Conservation (phyloP, 2,888 invertebrate species). For the Prosopocoilus inquinatus region DNA sequence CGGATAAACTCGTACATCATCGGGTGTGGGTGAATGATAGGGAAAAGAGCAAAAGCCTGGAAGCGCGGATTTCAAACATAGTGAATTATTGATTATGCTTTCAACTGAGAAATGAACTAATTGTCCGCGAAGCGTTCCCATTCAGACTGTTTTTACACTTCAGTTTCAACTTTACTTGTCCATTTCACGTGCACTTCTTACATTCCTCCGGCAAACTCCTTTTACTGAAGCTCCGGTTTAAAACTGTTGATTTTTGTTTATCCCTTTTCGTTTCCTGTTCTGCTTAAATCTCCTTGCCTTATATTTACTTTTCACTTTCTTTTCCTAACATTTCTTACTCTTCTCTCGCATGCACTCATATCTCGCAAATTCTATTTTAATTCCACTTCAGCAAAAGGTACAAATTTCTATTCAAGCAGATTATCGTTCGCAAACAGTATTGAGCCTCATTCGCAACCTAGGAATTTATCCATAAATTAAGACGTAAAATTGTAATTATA, state of each 20-base stretch:
- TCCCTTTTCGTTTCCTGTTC: too few species aligned
- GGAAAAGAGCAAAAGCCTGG: conserved; percentile 35
- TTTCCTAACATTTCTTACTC: too few species aligned
- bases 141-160: conserved; percentile 31
- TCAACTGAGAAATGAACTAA: conserved; percentile 27
- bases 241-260: conserved; percentile 2
- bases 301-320: too few species aligned
- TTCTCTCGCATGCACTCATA: too few species aligned
- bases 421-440: too few species aligned
- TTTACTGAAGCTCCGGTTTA: background rate
- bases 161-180: conserved; percentile 3
- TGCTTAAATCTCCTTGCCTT: too few species aligned
- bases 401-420: too few species aligned
- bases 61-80: conserved; percentile 45
- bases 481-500: too few species aligned
- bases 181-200: background rate
- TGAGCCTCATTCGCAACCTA: too few species aligned
- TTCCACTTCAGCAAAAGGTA: too few species aligned
- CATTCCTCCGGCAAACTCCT: background rate
- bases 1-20: conserved; percentile 37
- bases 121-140: conserved; percentile 36
- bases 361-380: too few species aligned
- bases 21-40: conserved; percentile 39
- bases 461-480: too few species aligned
- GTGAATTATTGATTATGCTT: conserved; percentile 45